Evolutionary conservation across 2,888 invertebrate species (phyloP), one percentile per base, ranked within the genome.

Genomic region (Anoncus sp.): DNA sequence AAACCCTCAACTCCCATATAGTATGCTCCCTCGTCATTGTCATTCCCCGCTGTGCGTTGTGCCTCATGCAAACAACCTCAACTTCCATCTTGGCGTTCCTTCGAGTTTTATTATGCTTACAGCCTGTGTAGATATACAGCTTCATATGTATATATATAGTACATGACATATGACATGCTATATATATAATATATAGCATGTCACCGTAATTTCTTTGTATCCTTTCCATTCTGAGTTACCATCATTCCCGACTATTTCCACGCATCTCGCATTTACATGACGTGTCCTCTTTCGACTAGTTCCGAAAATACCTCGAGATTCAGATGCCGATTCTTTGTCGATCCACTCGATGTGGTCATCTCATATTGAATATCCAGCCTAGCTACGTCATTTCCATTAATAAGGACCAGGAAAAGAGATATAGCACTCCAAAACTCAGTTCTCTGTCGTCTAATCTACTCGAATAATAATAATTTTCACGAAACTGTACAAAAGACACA

Each of bases 21-120:
- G 9, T 38, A 80, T 78, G 82, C 83, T 81, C 77, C 75, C 78
- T 67, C 79, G 84, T 85, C 84, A 86, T 87, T 88, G 87, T 87
- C 87, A 85, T 85, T 85, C 85, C 81, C 83, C 81, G 63, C 57
- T 43, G 49, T 69, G 51, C 31, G 65, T 43, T 31, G 47, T 69
- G 43, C 55, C 72, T 62, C 62, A 63, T 60, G 62, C 38, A 67
- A 71, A 73, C 71, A 65, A 66, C 73, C 31, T 59, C 53, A 7
- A 3, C 57, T 65, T 43, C 31, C 59, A 55, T 60, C 20, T 43
- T 20, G 20, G 45, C 60, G 47, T 57, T 57, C 49, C 73, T 59
- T 66, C 49, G 66, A 59, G 59, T 59, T 65, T 59, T 43, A 62
- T 62, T 49, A 40, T 59, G 40, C 65, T 49, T 43, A 40, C 59